phyloP scores from a whole-genome alignment of 1,140 invertebrate species.

The Nephotettix cincticeps region DNA sequence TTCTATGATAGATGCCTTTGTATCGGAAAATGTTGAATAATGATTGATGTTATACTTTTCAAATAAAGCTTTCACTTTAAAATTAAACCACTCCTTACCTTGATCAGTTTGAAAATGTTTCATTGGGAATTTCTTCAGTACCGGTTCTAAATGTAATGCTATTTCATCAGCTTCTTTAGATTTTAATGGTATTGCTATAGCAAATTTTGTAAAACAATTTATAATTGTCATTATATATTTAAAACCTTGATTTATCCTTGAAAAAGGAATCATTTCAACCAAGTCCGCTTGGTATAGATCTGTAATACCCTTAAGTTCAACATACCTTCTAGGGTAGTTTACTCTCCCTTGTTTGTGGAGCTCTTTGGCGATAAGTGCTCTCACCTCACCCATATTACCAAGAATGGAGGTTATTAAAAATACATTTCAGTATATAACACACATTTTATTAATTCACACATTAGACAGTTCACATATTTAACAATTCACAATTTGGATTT shows the following conservation, averaged over 20 bases:
- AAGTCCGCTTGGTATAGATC: neutral
- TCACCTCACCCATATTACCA: neutral
- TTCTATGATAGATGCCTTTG: too few relatives aligned
- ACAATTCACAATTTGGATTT: neutral
- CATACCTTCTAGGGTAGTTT: neutral
- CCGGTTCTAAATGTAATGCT: neutral
- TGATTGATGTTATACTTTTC: neutral
- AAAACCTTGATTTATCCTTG: neutral
- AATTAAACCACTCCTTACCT: too few relatives aligned
- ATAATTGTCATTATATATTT: neutral
- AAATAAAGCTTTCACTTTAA: too few relatives aligned
- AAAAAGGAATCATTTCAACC: neutral
- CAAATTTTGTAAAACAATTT: neutral
- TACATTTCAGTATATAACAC: neutral
- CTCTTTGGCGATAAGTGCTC: neutral
- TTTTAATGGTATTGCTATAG: neutral
- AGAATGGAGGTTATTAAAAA: neutral
- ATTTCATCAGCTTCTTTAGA: neutral
- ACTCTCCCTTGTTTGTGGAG: neutral
- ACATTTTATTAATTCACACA: neutral
- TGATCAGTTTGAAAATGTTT: neutral
- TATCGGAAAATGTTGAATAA: too few relatives aligned
- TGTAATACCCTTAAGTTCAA: too few relatives aligned
- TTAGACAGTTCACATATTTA: neutral
- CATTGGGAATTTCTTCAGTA: neutral